phyloP scores from a whole-genome alignment of 2,113 vertebrate species.

The Siniperca chuatsi region DNA sequence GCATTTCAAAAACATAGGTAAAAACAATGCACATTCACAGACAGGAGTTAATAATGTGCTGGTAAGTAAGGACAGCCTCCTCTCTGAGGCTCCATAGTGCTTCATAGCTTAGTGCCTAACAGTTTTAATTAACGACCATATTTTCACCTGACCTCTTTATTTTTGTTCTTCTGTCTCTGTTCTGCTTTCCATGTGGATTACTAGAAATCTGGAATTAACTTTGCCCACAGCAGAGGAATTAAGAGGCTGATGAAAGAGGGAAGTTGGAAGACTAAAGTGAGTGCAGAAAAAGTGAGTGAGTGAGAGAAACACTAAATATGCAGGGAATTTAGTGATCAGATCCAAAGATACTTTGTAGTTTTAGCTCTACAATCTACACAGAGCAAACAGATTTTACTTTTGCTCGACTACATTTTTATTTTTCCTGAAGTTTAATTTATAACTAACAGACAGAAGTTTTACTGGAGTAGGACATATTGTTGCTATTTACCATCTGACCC shows the following conservation, averaged over 20 bases:
- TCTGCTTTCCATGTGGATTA: slow-evolving; percentile 39
- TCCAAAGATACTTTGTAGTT: neutral
- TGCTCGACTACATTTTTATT: neutral
- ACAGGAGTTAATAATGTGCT: neutral
- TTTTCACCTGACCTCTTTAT: slow-evolving; percentile 48
- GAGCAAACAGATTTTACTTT: neutral
- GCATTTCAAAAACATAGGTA: neutral
- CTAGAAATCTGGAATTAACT: slow-evolving; percentile 41
- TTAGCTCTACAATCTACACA: too few species aligned
- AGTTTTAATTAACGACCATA: slow-evolving; percentile 44
- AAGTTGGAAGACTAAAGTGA: slow-evolving; percentile 1
- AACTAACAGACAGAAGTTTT: neutral
- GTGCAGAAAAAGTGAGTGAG: neutral
- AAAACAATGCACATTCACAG: neutral
- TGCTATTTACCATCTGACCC: neutral
- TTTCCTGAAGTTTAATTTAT: neutral
- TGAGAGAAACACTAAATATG: neutral
- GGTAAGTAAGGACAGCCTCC: neutral
- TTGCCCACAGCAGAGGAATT: slow-evolving; percentile 36
- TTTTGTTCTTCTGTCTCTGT: slow-evolving; percentile 33
- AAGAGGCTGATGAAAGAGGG: slow-evolving; percentile 28
- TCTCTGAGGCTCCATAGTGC: neutral
- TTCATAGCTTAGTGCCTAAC: neutral
- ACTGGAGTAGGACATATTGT: too few species aligned
- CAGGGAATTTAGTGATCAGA: neutral